Percentiles rank a stretch among this genome's conserved stretches.
Evolutionary conservation across 2,888 invertebrate species (phyloP).

Genomic region (Dendrolimus pini): DNA sequence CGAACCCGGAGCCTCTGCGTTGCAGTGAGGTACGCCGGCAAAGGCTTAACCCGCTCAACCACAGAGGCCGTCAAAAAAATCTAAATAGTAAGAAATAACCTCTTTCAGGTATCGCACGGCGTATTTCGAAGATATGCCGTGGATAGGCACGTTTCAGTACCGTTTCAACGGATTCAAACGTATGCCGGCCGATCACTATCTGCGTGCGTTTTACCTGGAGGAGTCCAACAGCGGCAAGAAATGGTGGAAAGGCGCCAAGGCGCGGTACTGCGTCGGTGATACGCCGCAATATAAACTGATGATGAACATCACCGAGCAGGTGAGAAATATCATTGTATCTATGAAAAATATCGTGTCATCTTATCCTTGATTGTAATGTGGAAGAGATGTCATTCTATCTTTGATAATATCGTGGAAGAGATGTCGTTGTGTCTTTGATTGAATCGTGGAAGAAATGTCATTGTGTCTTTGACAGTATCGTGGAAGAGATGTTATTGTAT

Average conservation of each 20-base stretch:
- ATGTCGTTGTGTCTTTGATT: too few relatives aligned
- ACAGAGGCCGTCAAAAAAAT: too few relatives aligned
- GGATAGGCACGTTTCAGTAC: conserved; percentile 92
- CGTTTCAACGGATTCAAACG: conserved; percentile 89
- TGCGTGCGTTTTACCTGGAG: conserved; percentile 87
- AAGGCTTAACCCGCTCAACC: too few relatives aligned
- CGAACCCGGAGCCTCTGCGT: too few relatives aligned
- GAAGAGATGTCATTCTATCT: too few relatives aligned
- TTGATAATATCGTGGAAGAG: too few relatives aligned
- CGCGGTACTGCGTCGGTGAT: conserved; percentile 77
- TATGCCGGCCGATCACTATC: conserved; percentile 93
- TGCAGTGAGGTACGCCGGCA: too few relatives aligned
- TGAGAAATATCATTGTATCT: conserved; percentile 33
- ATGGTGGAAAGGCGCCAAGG: conserved; percentile 43
- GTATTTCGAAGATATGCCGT: conserved; percentile 91
- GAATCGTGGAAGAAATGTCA: too few relatives aligned
- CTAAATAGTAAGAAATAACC: background rate
- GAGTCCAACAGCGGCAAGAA: conserved; percentile 38
- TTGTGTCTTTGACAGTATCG: too few relatives aligned
- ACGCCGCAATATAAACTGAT: conserved; percentile 82
- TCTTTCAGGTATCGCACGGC: conserved; percentile 79
- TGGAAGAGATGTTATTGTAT: too few relatives aligned
- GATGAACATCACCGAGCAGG: conserved; percentile 81
- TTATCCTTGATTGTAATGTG: too few relatives aligned
- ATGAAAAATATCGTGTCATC: too few relatives aligned